Evolutionary conservation across 2,113 vertebrate genomes (phyloP), one percentile per base, ranked within the genome.

Genomic region (Coregonus clupeaformis): DNA sequence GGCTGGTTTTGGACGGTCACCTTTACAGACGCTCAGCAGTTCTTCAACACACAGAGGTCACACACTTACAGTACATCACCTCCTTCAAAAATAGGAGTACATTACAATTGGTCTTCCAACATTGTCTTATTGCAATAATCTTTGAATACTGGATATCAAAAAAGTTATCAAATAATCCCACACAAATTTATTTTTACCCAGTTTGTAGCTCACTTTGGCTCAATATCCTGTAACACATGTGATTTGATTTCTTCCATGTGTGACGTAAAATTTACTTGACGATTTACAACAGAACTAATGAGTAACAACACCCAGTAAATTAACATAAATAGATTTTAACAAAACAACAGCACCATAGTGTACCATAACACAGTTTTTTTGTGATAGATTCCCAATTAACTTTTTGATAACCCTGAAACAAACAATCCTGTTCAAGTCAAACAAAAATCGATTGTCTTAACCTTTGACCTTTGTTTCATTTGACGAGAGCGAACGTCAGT

Each of bases 1-100:
- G 70, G 49, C 49, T 36, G 12, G 13, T 55, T 24, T 78, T 79
- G 74, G 81, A 84, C 55, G 71, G 72, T 86, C 83, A 86, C 83
- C 25, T 75, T 81, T 72, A 82, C 77, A 74, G 42, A 63, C 25
- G 76, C 84, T 86, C 76, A 14, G 64, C 2, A 6, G 52, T 4
- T 13, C 2, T 14, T 18, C 64, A 18, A 62, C 3, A n/a, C 60
- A 11, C 5, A 62, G 60, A 18, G 25, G 7, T 62, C 63, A 65
- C 63, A 30, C 63, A 65, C 63, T 65, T 55, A 20, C 52, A 20
- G 36, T 42, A 20, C 52, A 55, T 55, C 18, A 18, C 52, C 52
- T 6, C 1, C 52, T 20, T 20, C 18, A 55, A 55, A 14, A 55
- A 20, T 20, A 55, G 0, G 4, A 14, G 3, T 55, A 18, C 52